A percentile compares a stretch with the other conserved stretches of the same genome.
Evolutionary conservation across 2,113 vertebrate genomes (phyloP).

Genomic region (Illadopsis cleaveri): DNA sequence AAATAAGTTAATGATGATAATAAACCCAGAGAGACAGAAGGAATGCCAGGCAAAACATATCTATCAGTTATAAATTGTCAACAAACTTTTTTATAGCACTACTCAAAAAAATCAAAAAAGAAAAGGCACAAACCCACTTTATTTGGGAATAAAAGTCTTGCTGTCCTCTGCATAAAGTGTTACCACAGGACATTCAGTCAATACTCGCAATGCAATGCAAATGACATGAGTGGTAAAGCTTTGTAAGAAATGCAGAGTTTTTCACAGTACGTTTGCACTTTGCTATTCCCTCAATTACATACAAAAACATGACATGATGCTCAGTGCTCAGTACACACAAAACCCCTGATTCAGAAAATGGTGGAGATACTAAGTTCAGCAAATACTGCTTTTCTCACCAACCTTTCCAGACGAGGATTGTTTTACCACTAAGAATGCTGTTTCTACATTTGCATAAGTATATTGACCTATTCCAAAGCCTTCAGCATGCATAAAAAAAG

Average conservation of each 20-base stretch:
- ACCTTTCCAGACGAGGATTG: not conserved
- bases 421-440: not conserved
- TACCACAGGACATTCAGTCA: not conserved
- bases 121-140: not conserved
- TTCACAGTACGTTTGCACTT: not conserved
- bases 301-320: not conserved
- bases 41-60: not conserved
- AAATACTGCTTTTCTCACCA: not conserved
- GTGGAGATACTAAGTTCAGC: not conserved
- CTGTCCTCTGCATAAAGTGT: not conserved
- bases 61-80: not conserved
- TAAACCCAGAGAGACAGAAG: not conserved
- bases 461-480: not conserved
- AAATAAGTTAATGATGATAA: not conserved
- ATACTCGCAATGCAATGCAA: not conserved
- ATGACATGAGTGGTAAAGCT: not conserved
- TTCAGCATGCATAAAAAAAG: not conserved
- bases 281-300: not conserved
- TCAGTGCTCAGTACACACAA: not conserved
- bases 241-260: not conserved
- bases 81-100: not conserved
- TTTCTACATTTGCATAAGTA: not conserved
- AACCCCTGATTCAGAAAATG: not conserved
- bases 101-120: not conserved
- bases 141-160: not conserved